These are phyloP conservation scores for Zaprionus inermis DNA, from an alignment of 1,140 invertebrate genomes.

Conservation along the genomic window DNA sequence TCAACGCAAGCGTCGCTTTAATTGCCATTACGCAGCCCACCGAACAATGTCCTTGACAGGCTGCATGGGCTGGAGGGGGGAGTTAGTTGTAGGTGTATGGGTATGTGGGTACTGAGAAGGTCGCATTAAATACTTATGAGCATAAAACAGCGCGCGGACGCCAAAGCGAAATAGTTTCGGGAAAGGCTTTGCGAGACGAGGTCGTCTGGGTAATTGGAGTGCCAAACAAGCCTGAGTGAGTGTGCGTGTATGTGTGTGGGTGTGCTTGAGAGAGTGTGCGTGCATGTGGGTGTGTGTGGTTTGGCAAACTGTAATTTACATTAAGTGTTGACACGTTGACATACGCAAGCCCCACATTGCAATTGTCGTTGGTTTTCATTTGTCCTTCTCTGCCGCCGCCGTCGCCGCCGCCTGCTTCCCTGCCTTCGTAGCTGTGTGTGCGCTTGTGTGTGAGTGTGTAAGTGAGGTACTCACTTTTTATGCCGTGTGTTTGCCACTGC, in stretches of 20 bases:
- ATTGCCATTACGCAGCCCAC: slow-evolving; percentile 29
- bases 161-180: slow-evolving; percentile 31
- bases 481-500: slow-evolving; percentile 16
- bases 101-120: slow-evolving; percentile 20
- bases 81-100: neutral
- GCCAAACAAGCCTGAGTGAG: slow-evolving; percentile 28
- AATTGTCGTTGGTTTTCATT: slow-evolving; percentile 56
- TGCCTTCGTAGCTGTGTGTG: neutral
- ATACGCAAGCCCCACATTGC: slow-evolving; percentile 49
- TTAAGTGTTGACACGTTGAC: slow-evolving; percentile 74
- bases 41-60: slow-evolving; percentile 48
- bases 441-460: neutral
- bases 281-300: slow-evolving; percentile 43
- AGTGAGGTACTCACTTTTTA: slow-evolving; percentile 31
- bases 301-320: slow-evolving; percentile 75
- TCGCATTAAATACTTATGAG: slow-evolving; percentile 56
- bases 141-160: slow-evolving; percentile 42
- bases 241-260: slow-evolving; percentile 28
- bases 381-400: slow-evolving; percentile 24
- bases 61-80: neutral
- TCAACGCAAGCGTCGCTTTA: slow-evolving; percentile 26
- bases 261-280: slow-evolving; percentile 10
- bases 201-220: slow-evolving; percentile 71
- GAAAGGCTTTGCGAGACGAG: slow-evolving; percentile 53
- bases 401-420: no score